Percentiles rank a stretch among this genome's conserved stretches.
Evolutionary conservation across 2,113 vertebrate species (phyloP).

Genomic region (Eulemur rufifrons): DNA sequence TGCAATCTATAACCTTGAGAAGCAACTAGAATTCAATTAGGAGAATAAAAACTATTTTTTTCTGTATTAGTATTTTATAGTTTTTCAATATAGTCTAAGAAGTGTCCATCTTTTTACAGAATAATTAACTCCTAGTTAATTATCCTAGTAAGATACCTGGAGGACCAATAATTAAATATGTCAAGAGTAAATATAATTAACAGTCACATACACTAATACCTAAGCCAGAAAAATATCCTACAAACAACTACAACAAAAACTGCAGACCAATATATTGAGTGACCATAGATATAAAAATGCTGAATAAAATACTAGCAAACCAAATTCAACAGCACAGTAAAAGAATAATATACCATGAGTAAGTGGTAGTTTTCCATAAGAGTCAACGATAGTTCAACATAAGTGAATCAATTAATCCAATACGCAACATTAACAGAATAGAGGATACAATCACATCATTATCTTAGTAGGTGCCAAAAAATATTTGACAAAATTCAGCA

Average conservation of each 20-base stretch:
- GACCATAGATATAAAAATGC: background rate
- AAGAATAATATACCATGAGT: background rate
- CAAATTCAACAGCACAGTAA: background rate
- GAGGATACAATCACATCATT: background rate
- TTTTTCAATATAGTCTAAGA: background rate
- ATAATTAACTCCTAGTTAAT: slow-evolving; percentile 54
- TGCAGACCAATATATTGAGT: background rate
- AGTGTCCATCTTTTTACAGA: slow-evolving; percentile 30
- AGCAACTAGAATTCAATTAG: slow-evolving; percentile 57
- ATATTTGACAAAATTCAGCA: background rate
- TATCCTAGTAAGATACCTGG: slow-evolving; percentile 9
- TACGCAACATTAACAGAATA: background rate
- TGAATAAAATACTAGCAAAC: background rate
- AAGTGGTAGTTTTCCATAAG: background rate
- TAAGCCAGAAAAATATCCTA: background rate
- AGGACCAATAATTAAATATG: slow-evolving; percentile 50
- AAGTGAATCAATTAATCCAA: background rate
- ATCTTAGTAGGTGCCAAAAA: background rate
- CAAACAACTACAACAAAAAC: background rate
- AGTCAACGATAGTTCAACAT: background rate
- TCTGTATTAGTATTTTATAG: slow-evolving; percentile 48
- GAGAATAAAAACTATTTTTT: slow-evolving; percentile 40
- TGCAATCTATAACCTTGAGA: background rate
- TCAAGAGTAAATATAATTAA: slow-evolving; percentile 72
- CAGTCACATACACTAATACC: background rate